A percentile compares a stretch with the other conserved stretches of the same genome.
phyloP scores from a whole-genome alignment of 2,113 vertebrate genomes.

The Regulus satrapa region DNA sequence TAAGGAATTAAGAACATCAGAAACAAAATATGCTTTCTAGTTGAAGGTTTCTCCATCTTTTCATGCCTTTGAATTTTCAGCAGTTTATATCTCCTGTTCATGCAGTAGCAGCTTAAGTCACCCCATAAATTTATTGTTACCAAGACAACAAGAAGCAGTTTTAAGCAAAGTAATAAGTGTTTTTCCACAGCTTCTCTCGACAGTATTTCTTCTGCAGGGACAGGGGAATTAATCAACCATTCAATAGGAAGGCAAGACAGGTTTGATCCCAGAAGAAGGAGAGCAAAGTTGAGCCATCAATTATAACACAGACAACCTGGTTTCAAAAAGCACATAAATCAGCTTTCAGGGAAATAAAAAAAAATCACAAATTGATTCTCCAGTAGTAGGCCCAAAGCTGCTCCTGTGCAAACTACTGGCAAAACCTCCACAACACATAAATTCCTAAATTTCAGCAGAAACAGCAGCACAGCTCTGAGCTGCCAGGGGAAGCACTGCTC shows the following conservation, averaged over 20 bases:
- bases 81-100: neutral
- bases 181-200: neutral
- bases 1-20: neutral
- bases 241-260: neutral
- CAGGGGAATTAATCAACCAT: neutral
- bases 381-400: neutral
- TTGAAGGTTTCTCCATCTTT: neutral
- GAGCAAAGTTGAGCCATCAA: neutral
- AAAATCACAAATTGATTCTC: neutral
- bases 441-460: neutral
- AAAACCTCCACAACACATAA: neutral
- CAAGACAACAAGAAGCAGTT: slow-evolving; percentile 50
- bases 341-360: neutral
- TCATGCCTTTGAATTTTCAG: neutral
- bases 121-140: slow-evolving; percentile 41
- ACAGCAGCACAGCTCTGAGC: neutral
- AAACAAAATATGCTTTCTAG: neutral
- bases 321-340: neutral
- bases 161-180: slow-evolving; percentile 12
- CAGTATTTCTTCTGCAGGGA: neutral
- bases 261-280: neutral
- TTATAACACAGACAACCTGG: neutral
- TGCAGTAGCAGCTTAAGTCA: slow-evolving; percentile 14
- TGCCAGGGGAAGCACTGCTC: neutral
- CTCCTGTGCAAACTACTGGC: neutral